Percentiles rank a stretch among this genome's conserved stretches.
Conservation (phyloP, 2,888 invertebrate species). For the Aleiodes testaceus region DNA sequence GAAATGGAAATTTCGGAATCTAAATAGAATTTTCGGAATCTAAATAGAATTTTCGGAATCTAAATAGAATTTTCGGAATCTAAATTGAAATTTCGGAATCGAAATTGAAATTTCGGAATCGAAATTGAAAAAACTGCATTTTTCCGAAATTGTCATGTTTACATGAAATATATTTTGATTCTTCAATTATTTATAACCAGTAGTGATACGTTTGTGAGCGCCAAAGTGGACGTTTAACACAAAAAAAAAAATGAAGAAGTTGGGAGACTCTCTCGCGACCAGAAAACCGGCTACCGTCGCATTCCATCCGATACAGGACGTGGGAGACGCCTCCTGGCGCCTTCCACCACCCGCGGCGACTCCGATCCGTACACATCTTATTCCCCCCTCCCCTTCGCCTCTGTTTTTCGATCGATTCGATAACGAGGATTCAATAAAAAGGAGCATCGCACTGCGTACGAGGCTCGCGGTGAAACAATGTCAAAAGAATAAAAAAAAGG, state of each 20-base stretch:
- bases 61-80: too few species aligned
- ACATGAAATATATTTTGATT: too few species aligned
- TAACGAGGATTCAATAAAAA: slow-evolving; percentile 41
- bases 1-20: too few species aligned
- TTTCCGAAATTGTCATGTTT: too few species aligned
- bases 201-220: neutral
- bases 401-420: slow-evolving; percentile 34
- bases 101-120: too few species aligned
- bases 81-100: neutral
- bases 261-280: slow-evolving; percentile 45
- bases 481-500: slow-evolving; percentile 5
- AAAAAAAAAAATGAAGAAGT: slow-evolving; percentile 40
- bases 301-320: slow-evolving; percentile 38
- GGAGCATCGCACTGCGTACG: neutral
- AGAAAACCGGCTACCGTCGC: slow-evolving; percentile 52
- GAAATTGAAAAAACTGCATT: too few species aligned
- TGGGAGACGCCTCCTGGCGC: slow-evolving; percentile 44
- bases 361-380: slow-evolving; percentile 32
- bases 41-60: too few species aligned
- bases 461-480: slow-evolving; percentile 20
- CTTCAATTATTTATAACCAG: slow-evolving; percentile 22
- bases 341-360: slow-evolving; percentile 44
- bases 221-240: slow-evolving; percentile 28
- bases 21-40: too few species aligned
- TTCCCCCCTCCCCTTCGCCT: neutral